Base-by-base conservation (phyloP, 2,797 vertebrate genomes). In the Florisuga fusca region DNA sequence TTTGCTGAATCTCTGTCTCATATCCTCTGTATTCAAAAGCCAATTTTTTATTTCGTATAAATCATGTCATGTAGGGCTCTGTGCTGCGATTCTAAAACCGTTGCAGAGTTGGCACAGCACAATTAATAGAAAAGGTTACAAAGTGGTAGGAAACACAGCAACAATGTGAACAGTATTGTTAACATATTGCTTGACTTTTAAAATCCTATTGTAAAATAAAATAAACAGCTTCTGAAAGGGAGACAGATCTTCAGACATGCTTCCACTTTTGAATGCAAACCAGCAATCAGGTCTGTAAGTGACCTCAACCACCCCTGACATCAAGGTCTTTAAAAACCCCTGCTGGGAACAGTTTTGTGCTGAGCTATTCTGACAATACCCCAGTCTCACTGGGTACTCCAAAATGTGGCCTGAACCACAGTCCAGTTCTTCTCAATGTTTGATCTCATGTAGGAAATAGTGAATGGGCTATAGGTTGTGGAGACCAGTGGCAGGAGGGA, bases 1-100 rank as follows among this genome's bases (percentile, higher is more conserved):
- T 92, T 80, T 91, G 48, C 41, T 84, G 82, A 91, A 96, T 79
- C 68, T 94, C 84, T 94, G 68, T 72, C 68, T 95, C 89, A 90
- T 84, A 96, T 94, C 76, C 87, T 94, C 66, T 89, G 73, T 62
- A 91, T 86, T 87, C 87, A 91, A 92, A 91, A 86, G 76, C 9
- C 34, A 33, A 86, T 93, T 79, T 76, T 62, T 88, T 41, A 41
- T 86, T 93, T 81, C 59, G 66, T 46, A 79, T 61, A 93, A 95
- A 91, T 89, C 66, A 86, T 73, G 53, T 41, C 7, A 59, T 55
- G 84, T 78, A 57, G 1, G 0, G 36, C 57, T 91, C 63, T 81
- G 55, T 50, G 48, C 41, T 86, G 67, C 82, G 74, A 67, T 50
- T 79, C 89, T 81, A 69, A 95, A 95, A 72, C 48, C 15, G 12